These are phyloP conservation scores for Callocephalon fimbriatum DNA, from an alignment of 2,113 vertebrate genomes.

Conservation along the genomic window DNA sequence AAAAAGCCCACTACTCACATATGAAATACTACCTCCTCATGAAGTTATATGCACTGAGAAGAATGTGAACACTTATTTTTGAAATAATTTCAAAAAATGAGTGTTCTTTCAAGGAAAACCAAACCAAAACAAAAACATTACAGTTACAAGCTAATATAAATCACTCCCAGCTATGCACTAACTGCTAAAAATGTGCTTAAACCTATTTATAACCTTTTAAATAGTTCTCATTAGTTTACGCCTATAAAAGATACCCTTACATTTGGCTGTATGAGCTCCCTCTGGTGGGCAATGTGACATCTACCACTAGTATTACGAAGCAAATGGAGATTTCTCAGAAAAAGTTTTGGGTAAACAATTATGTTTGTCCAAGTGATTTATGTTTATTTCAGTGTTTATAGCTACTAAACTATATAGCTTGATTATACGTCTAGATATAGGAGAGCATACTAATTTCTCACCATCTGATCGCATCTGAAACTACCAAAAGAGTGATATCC, in stretches of 20 bases:
- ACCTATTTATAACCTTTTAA: neutral
- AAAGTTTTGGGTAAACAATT: neutral
- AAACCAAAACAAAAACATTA: neutral
- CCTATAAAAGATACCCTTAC: neutral
- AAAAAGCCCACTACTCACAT: neutral
- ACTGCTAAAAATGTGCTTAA: neutral
- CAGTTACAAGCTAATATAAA: neutral
- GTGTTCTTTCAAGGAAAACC: neutral
- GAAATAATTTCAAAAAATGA: neutral
- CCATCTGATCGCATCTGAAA: neutral
- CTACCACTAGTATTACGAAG: neutral
- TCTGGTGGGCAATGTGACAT: slow-evolving; percentile 29
- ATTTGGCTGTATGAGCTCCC: slow-evolving; percentile 41
- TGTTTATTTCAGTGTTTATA: neutral
- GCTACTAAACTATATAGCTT: neutral
- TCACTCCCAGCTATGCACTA: neutral
- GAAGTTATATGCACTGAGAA: neutral
- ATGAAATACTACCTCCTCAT: neutral
- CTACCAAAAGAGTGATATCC: neutral
- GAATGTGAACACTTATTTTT: neutral
- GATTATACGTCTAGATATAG: neutral
- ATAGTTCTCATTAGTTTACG: neutral
- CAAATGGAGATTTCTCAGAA: neutral
- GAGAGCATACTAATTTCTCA: neutral
- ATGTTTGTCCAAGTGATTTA: neutral